phyloP scores from a whole-genome alignment of 1,140 invertebrate species.

The Sarcophaga bullata region DNA sequence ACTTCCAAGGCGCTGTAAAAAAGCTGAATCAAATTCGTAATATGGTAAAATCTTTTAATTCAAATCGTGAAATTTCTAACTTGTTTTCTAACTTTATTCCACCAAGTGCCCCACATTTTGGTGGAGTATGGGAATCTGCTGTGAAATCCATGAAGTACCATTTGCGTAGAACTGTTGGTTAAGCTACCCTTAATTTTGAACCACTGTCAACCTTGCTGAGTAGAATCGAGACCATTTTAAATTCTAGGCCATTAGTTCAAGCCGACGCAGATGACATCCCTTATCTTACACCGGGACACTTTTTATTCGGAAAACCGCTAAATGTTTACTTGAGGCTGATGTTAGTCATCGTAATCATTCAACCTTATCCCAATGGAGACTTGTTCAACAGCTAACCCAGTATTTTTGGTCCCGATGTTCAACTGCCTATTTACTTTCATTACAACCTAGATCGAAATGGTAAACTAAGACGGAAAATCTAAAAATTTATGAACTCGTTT shows the following conservation, averaged over 20 bases:
- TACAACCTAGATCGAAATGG: slow-evolving; percentile 52
- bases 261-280: slow-evolving; percentile 50
- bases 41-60: too few relatives aligned
- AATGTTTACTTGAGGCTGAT: slow-evolving; percentile 45
- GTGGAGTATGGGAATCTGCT: slow-evolving; percentile 55
- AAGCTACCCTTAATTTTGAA: slow-evolving; percentile 51
- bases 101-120: slow-evolving; percentile 53
- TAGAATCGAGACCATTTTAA: slow-evolving; percentile 57
- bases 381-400: slow-evolving; percentile 42
- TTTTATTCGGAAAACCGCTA: slow-evolving; percentile 58
- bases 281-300: slow-evolving; percentile 64
- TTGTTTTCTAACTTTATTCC: slow-evolving; percentile 48
- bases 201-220: slow-evolving; percentile 51
- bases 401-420: slow-evolving; percentile 8
- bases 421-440: not conserved
- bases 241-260: slow-evolving; percentile 55
- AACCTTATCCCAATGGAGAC: slow-evolving; percentile 50
- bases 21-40: not conserved
- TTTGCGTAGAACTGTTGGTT: slow-evolving; percentile 49
- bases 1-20: slow-evolving; percentile 54
- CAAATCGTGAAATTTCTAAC: too few relatives aligned
- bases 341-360: slow-evolving; percentile 27
- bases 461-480: slow-evolving; percentile 50
- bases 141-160: slow-evolving; percentile 56
- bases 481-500: slow-evolving; percentile 49